phyloP scores from a whole-genome alignment of 2,113 vertebrate species.

The Lophochroa leadbeateri region DNA sequence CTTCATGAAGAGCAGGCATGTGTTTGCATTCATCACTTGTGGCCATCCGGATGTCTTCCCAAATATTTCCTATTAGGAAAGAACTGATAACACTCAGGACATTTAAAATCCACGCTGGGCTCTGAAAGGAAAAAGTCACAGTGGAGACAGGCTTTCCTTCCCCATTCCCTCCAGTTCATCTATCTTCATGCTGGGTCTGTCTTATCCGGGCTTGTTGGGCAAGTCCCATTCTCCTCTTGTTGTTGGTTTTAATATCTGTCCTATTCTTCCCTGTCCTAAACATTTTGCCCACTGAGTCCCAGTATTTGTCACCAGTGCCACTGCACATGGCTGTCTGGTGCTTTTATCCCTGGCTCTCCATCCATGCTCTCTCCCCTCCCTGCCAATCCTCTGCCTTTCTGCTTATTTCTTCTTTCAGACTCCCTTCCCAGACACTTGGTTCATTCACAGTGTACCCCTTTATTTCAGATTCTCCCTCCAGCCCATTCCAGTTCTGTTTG shows the following conservation, averaged over 20 bases:
- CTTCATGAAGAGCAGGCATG: neutral
- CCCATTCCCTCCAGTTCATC: neutral
- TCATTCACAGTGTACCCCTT: neutral
- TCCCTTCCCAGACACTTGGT: neutral
- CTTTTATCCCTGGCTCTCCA: neutral
- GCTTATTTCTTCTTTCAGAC: neutral
- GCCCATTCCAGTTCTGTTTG: neutral
- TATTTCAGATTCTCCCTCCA: neutral
- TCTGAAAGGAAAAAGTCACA: neutral
- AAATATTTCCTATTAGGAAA: conserved; percentile 9
- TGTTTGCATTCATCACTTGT: neutral
- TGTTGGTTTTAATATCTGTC: neutral
- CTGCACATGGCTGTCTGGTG: neutral
- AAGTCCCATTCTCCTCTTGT: neutral
- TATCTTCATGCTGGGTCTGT: neutral
- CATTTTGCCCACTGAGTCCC: neutral
- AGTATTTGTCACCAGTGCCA: neutral
- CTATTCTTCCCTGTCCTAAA: neutral
- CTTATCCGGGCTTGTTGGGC: neutral
- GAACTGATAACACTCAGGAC: neutral
- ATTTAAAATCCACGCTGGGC: neutral
- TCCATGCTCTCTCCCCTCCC: neutral
- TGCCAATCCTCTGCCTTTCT: neutral
- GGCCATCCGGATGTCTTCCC: neutral
- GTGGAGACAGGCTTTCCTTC: neutral